These are phyloP conservation scores for Willowsia nigromaculata DNA, from an alignment of 2,888 invertebrate species.

Conservation along the genomic window DNA sequence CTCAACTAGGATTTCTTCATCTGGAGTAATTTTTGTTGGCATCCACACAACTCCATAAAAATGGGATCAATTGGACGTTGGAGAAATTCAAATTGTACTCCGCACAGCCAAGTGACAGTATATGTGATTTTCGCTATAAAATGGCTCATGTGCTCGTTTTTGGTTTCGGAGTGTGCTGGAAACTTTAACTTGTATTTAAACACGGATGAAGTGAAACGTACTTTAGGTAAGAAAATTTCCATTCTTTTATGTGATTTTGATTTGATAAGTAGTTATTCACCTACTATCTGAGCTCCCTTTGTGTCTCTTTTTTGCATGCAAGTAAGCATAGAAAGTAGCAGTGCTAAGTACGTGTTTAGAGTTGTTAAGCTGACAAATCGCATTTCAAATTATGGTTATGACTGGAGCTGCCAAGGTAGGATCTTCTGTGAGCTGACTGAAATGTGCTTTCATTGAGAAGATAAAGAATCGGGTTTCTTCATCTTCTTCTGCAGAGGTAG, in stretches of 20 bases:
- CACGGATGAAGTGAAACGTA: conserved; percentile 75
- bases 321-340: too few species aligned
- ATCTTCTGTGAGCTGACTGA: conserved; percentile 38
- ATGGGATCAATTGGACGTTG: conserved; percentile 64
- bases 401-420: conserved; percentile 48
- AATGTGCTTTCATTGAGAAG: conserved; percentile 12
- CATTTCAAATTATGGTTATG: conserved; percentile 58
- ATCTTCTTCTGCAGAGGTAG: conserved; percentile 41
- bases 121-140: conserved; percentile 37
- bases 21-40: conserved; percentile 46
- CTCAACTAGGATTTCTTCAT: neutral
- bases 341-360: conserved; percentile 26
- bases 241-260: neutral
- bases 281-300: too few species aligned
- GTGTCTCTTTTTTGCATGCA: neutral
- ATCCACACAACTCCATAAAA: conserved; percentile 35
- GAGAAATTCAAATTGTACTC: conserved; percentile 40
- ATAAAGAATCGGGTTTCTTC: conserved; percentile 36
- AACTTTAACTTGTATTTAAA: conserved; percentile 75
- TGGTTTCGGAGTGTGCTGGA: conserved; percentile 62
- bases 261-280: too few species aligned
- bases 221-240: conserved; percentile 72
- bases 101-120: conserved; percentile 41
- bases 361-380: conserved; percentile 46
- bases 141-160: conserved; percentile 64